Conservation (phyloP, 2,113 vertebrate species). For the Bos taurus region DNA sequence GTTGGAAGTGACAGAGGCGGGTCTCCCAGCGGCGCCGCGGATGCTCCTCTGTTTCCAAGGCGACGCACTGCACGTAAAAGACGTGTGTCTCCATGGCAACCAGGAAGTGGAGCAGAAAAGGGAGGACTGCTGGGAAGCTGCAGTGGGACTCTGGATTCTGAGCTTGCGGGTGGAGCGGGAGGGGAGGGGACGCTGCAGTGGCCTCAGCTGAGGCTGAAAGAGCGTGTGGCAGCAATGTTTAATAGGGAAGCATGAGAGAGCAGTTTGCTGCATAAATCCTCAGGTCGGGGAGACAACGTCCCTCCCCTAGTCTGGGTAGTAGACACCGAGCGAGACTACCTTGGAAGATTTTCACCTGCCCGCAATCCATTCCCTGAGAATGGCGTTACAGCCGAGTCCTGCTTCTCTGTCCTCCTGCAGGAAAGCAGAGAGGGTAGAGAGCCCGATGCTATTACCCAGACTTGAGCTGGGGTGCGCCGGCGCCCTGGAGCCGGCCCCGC, state of each 20-base stretch:
- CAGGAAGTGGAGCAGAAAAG: conserved; percentile 40
- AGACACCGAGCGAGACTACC: background rate
- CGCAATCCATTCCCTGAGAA: background rate
- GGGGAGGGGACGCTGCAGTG: conserved; percentile 17
- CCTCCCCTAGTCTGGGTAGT: background rate
- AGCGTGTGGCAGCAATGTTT: background rate
- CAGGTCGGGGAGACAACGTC: background rate
- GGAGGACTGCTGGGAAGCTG: background rate
- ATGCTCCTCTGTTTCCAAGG: conserved; percentile 72
- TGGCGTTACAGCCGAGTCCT: background rate
- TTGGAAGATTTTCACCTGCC: background rate
- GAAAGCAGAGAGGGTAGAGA: background rate
- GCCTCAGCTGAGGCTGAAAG: background rate
- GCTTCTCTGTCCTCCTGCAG: background rate
- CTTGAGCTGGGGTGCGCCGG: background rate
- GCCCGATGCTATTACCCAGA: background rate
- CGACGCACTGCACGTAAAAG: conserved; percentile 67
- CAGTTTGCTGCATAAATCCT: background rate
- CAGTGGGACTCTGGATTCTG: background rate
- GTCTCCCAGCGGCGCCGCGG: conserved; percentile 30
- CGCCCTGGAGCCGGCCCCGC: background rate
- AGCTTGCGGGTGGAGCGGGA: background rate
- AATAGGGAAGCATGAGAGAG: background rate
- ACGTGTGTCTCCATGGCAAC: conserved; percentile 72
- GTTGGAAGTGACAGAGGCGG: conserved; percentile 27